phyloP scores from a whole-genome alignment of 2,888 invertebrate species.

The Andrena chrysosceles region DNA sequence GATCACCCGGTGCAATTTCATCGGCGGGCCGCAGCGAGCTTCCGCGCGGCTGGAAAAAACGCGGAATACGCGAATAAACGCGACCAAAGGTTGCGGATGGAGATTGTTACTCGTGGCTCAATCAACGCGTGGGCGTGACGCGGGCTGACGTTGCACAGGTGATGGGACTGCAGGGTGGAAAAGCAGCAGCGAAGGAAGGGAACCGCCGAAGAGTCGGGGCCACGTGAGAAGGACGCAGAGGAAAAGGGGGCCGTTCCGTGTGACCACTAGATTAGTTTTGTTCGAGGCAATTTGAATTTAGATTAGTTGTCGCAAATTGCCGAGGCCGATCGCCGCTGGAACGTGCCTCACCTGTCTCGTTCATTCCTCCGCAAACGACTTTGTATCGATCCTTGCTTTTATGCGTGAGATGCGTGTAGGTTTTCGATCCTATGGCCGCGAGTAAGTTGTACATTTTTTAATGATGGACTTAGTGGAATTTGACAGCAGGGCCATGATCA shows the following conservation, averaged over 20 bases:
- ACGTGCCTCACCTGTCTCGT: slow-evolving; percentile 44
- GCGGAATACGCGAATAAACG: slow-evolving; percentile 40
- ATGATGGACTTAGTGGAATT: no score
- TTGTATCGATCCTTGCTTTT: not conserved
- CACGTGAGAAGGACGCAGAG: slow-evolving; percentile 55
- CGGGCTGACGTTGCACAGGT: slow-evolving; percentile 30
- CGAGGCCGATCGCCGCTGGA: slow-evolving; percentile 74
- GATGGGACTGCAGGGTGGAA: slow-evolving; percentile 58
- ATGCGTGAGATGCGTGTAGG: not conserved
- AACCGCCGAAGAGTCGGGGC: slow-evolving; percentile 32
- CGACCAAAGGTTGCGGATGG: slow-evolving; percentile 31
- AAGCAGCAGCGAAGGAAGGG: slow-evolving; percentile 44
- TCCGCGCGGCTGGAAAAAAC: not conserved
- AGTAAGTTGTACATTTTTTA: no score
- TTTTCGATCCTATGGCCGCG: no score
- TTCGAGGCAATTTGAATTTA: slow-evolving; percentile 84
- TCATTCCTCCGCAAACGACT: slow-evolving; percentile 49
- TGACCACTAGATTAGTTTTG: slow-evolving; percentile 83
- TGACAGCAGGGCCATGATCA: no score
- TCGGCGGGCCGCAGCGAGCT: not conserved
- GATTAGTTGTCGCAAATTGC: slow-evolving; percentile 84
- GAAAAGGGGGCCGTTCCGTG: slow-evolving; percentile 64
- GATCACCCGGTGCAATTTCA: slow-evolving; percentile 37
- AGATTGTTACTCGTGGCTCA: slow-evolving; percentile 60
- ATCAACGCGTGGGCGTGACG: slow-evolving; percentile 66